These are phyloP conservation scores for Argyra leucocephala DNA, from an alignment of 2,888 invertebrate genomes.

Conservation along the genomic window DNA sequence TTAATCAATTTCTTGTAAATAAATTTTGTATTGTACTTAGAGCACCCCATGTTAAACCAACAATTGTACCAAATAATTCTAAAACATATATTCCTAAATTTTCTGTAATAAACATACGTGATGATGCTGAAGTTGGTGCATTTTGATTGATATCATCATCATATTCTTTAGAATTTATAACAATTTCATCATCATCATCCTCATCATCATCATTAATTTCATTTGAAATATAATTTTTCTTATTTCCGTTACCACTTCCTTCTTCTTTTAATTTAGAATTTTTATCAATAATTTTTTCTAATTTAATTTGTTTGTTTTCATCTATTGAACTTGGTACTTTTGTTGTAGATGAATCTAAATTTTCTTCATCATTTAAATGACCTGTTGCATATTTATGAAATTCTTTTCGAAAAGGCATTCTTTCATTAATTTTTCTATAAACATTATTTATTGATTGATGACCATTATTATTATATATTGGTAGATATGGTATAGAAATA, in stretches of 20 bases:
- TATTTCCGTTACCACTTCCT: not conserved
- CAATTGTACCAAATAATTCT: slow-evolving; percentile 26
- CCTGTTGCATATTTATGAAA: slow-evolving; percentile 7
- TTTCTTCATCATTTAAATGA: slow-evolving; percentile 9
- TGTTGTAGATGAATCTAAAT: not conserved
- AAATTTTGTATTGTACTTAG: slow-evolving; percentile 22
- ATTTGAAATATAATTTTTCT: too few species aligned
- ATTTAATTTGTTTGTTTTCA: not conserved
- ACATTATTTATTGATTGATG: not conserved
- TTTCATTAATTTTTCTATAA: slow-evolving; percentile 4
- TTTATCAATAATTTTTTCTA: not conserved
- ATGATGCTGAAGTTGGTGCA: slow-evolving; percentile 5
- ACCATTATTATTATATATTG: not conserved
- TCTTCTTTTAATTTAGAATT: not conserved
- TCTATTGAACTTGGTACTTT: not conserved
- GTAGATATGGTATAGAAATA: not conserved
- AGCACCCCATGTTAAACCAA: slow-evolving; percentile 25
- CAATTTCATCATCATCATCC: slow-evolving; percentile 4
- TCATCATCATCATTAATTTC: slow-evolving; percentile 7
- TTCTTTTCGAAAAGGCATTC: slow-evolving; percentile 1
- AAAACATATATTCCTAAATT: slow-evolving; percentile 24
- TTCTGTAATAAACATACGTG: slow-evolving; percentile 19
- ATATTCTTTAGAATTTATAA: not conserved
- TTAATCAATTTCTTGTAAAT: slow-evolving; percentile 10
- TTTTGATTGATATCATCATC: slow-evolving; percentile 1